Evolutionary conservation across 2,888 invertebrate species (phyloP), one percentile per base, ranked within the genome.

Genomic region (Drosophila mimica): DNA sequence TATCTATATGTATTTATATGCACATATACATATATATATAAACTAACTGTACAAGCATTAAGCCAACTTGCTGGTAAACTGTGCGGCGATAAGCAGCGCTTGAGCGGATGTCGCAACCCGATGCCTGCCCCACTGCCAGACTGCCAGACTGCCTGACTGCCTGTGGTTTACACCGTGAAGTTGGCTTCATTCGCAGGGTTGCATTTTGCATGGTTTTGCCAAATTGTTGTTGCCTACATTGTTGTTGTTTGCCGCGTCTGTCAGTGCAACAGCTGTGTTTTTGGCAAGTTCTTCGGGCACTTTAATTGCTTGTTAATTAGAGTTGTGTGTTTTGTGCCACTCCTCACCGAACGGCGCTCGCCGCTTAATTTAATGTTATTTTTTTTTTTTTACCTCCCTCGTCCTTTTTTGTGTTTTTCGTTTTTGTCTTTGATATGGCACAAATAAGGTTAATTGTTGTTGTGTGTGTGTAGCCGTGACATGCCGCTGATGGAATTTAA

Each of bases 281-380:
- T 76, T 80, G 70, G 59, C 68, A 87, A 74, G 74, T 83, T 83
- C 61, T 73, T 78, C 48, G 68, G 58, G 58, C 65, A 66, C 53
- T 73, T 72, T 86, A 86, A 86, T 86, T 89, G 90, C 74, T 74
- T 72, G 76, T 89, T 89, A 89, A 86, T 86, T 89, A 85, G 82
- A 77, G 80, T 79, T 80, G 85, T 84, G 84, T 71, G 67, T 56
- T 36, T 54, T 60, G 53, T 20, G 57, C 67, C 81, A 76, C 70
- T 68, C 67, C 76, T 40, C 56, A 36, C 15, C 15, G 56, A 54
- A 54, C 38, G 15, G 48, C 46, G 28, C 6, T 52, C 15, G 46
- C 58, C 67, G 49, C 49, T 54, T 33, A n/a, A 51, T 13, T 58
- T 30, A 8, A 6, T 17, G 33, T 17, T 48, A 40, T 57, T 36